phyloP scores from a whole-genome alignment of 1,140 invertebrate genomes.

The Drosophila subobscura region DNA sequence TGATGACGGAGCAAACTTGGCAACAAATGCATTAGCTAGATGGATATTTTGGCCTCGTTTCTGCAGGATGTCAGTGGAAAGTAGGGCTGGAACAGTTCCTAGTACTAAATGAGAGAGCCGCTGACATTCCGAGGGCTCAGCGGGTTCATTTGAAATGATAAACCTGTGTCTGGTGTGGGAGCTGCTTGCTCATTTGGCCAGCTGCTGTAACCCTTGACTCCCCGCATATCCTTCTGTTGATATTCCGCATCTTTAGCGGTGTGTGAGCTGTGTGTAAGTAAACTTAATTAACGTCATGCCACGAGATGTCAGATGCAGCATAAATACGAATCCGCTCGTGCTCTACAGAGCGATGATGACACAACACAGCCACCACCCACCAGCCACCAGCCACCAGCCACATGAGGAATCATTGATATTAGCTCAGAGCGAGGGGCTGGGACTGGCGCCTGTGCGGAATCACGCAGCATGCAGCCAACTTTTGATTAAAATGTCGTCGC shows the following conservation, averaged over 20 bases:
- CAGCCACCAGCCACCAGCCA: conserved; percentile 4
- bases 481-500: conserved; percentile 75
- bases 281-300: conserved; percentile 57
- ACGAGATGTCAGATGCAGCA: conserved; percentile 51
- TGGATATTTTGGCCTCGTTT: background rate
- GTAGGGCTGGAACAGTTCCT: too few relatives aligned
- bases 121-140: too few relatives aligned
- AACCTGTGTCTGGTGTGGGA: too few relatives aligned
- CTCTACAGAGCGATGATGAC: conserved; percentile 30
- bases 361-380: conserved; percentile 2
- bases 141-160: too few relatives aligned
- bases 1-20: conserved; percentile 32
- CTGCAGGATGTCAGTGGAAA: too few relatives aligned
- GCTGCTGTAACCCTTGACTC: too few relatives aligned
- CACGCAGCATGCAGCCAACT: conserved; percentile 54
- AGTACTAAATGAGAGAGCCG: too few relatives aligned
- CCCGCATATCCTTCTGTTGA: too few relatives aligned
- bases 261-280: conserved; percentile 23
- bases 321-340: conserved; percentile 37
- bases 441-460: conserved; percentile 19
- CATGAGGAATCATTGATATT: conserved; percentile 60
- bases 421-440: conserved; percentile 10
- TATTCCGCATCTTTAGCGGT: too few relatives aligned
- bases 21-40: conserved; percentile 19
- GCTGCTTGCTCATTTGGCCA: too few relatives aligned